Percentiles rank a stretch among this genome's conserved stretches.
phyloP scores from a whole-genome alignment of 2,113 vertebrate species.

The Sander lucioperca region DNA sequence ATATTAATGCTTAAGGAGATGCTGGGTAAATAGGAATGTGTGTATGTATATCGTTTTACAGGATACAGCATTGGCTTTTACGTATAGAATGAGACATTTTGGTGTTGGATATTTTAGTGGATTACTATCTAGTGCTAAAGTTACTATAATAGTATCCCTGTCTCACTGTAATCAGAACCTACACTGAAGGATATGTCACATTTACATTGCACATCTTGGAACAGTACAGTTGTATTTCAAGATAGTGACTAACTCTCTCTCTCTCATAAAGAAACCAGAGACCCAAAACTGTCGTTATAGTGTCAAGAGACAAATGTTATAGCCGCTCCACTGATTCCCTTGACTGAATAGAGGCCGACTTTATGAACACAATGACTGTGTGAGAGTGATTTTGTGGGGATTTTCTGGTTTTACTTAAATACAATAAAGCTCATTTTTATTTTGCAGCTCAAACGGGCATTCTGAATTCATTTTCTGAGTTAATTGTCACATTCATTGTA shows the following conservation, averaged over 20 bases:
- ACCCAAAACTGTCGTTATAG: slow-evolving; percentile 64
- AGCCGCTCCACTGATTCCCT: slow-evolving; percentile 59
- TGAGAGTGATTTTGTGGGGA: slow-evolving; percentile 68
- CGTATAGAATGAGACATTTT: slow-evolving; percentile 11
- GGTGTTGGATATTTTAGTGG: slow-evolving; percentile 18
- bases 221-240: slow-evolving; percentile 44
- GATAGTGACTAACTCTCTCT: slow-evolving; percentile 50
- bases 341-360: slow-evolving; percentile 66
- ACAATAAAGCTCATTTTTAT: slow-evolving; percentile 66
- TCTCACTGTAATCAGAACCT: slow-evolving; percentile 36
- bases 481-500: slow-evolving; percentile 59
- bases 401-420: slow-evolving; percentile 57
- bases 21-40: slow-evolving; percentile 7
- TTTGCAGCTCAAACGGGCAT: slow-evolving; percentile 43
- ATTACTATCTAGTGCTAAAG: slow-evolving; percentile 4
- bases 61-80: slow-evolving; percentile 23
- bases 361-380: slow-evolving; percentile 69
- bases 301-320: slow-evolving; percentile 64
- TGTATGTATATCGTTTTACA: neutral
- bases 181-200: slow-evolving; percentile 15
- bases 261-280: slow-evolving; percentile 59
- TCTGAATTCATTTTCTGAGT: slow-evolving; percentile 55
- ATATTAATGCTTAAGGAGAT: slow-evolving; percentile 52
- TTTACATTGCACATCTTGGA: slow-evolving; percentile 37
- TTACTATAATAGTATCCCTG: slow-evolving; percentile 5